Evolutionary conservation across 1,140 invertebrate species (phyloP), one percentile per base, ranked within the genome.

Genomic region (Drosophila auraria): DNA sequence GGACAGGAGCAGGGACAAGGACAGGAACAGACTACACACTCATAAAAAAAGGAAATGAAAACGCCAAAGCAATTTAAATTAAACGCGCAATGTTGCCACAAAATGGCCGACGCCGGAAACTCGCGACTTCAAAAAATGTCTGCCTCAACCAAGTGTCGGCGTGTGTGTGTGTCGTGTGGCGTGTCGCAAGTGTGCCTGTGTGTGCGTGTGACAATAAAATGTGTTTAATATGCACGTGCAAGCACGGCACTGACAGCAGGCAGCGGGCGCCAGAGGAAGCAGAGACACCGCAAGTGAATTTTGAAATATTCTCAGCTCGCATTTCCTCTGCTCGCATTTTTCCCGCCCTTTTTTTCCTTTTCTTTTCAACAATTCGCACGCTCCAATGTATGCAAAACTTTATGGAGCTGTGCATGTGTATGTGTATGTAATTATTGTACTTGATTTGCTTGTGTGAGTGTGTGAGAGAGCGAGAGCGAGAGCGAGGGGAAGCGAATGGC

Each of bases 41-140:
- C 68, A 42, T 71, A 60, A 63, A 82, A 82, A 70, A 70, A 53
- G 38, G 38, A 74, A 68, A 68, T 68, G 56, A 74, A 79, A 79
- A 80, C 50, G 76, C 59, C 76, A 83, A 89, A 82, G 78, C 83
- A 87, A 87, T 87, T 87, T 83, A 87, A 87, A 87, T 87, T 87
- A 86, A 86, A 84, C 74, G 82, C 78, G 63, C 60, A 63, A 63
- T 76, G 68, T 57, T 60, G 64, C 70, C 81, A 61, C 68, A 81
- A 65, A 81, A 86, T 68, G 66, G 69, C 73, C 75, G 53, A 73
- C 60, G 69, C 65, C 33, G 78, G 58, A 76, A 63, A 58, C 69
- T 66, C 61, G 36, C 72, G 62, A 66, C 83, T 66, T 77, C 47
- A 77, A 78, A 80, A 76, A 82, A 83, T 61, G 68, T 73, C 70